Evolutionary conservation across 35 echinoderm and acorn worm genomes (phyloP).

Genomic region (Apostichopus parvimensis): DNA sequence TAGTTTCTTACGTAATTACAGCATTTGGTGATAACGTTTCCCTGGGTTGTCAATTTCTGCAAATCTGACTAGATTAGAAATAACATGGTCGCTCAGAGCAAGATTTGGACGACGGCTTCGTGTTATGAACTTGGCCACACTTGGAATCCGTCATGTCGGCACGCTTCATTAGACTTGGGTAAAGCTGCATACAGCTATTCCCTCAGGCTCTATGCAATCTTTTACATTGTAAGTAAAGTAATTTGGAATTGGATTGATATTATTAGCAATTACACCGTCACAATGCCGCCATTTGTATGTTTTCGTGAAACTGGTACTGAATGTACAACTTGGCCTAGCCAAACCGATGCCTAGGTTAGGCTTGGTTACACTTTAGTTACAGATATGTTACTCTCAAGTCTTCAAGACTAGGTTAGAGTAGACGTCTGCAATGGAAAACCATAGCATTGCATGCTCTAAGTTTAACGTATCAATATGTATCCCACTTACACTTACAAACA

Average conservation of each 20-base stretch:
- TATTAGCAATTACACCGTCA: not conserved
- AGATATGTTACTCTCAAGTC: no score
- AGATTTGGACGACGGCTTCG: constrained; percentile 57
- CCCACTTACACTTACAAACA: no score
- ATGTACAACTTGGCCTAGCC: no score
- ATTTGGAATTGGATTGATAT: not conserved
- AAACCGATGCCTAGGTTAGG: not conserved
- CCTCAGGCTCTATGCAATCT: constrained; percentile 54
- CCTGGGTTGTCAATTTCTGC: no score
- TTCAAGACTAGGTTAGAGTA: no score
- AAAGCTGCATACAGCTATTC: constrained; percentile 67
- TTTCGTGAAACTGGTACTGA: constrained; percentile 28
- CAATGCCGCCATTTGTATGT: not conserved
- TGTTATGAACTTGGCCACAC: constrained; percentile 87
- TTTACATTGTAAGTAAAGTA: constrained; percentile 72
- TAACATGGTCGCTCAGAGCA: constrained; percentile 67
- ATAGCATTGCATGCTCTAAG: no score
- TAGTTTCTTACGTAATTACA: no score
- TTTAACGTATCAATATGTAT: no score
- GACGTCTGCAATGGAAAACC: no score
- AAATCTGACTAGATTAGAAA: no score
- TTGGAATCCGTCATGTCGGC: constrained; percentile 68
- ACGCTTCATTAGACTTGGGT: constrained; percentile 61
- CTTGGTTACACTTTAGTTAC: not conserved
- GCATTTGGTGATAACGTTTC: no score